phyloP scores from a whole-genome alignment of 2,888 invertebrate species.

The Mythimna ferrago region DNA sequence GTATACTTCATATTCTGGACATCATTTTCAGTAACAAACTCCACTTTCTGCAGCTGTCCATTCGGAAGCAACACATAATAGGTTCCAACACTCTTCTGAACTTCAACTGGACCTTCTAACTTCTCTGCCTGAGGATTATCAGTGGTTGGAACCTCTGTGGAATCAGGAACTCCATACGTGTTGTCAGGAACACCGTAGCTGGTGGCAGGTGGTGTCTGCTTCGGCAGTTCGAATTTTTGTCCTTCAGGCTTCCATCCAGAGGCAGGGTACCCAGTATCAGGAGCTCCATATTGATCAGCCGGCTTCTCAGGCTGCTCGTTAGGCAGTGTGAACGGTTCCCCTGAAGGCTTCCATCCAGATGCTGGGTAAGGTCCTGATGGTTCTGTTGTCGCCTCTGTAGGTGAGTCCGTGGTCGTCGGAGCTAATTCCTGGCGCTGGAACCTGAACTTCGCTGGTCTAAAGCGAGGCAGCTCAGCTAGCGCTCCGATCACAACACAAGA shows the following conservation, averaged over 20 bases:
- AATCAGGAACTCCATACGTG: conserved; percentile 76
- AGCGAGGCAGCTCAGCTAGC: conserved; percentile 86
- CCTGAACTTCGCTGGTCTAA: conserved; percentile 85
- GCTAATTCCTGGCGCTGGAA: conserved; percentile 85
- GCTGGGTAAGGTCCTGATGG: conserved; percentile 78
- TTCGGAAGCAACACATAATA: conserved; percentile 92
- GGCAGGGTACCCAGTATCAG: conserved; percentile 79
- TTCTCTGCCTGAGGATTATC: conserved; percentile 82
- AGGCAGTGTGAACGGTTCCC: conserved; percentile 79
- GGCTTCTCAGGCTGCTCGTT: conserved; percentile 74
- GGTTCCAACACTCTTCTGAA: conserved; percentile 89
- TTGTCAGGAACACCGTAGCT: conserved; percentile 81
- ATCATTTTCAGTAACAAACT: conserved; percentile 89
- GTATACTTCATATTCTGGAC: conserved; percentile 91
- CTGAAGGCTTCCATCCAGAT: conserved; percentile 85
- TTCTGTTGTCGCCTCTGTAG: conserved; percentile 81
- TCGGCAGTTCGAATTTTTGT: conserved; percentile 81
- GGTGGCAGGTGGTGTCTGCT: conserved; percentile 73
- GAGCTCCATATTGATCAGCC: conserved; percentile 66
- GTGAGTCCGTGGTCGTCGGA: conserved; percentile 84
- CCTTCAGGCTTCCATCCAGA: conserved; percentile 87
- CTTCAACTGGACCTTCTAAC: conserved; percentile 82
- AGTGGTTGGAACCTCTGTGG: conserved; percentile 78
- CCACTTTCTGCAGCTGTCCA: conserved; percentile 91
- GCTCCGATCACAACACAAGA: conserved; percentile 75